Evolutionary conservation across 2,797 vertebrate genomes (phyloP), one percentile per base, ranked within the genome.

Genomic region (Pseudocheirus occidentalis): DNA sequence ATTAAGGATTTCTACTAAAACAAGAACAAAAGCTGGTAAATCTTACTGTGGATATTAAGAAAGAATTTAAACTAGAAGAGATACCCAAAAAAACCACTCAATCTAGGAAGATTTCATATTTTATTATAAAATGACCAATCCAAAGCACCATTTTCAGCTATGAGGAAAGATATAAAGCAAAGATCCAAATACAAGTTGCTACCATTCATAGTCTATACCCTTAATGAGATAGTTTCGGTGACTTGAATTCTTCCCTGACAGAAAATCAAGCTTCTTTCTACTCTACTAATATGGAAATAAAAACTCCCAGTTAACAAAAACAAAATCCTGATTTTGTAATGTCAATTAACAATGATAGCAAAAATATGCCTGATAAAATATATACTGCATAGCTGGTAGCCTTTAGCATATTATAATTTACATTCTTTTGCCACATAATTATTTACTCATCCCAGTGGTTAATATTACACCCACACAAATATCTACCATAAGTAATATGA

Each of bases 1-100:
- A 90, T 62, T 94, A 94, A 81, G 55, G 87, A 95, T 92, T 95
- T 94, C 91, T 96, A 92, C 91, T 73, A n/a, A 93, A 96, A 90
- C 46, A 93, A 52, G 10, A 95, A 59, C 6, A 93, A 97, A 90
- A 92, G n/a, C 4, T 90, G n/a, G 6, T 40, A 73, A 73, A 73
- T 40, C n/a, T 73, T 73, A 18, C 18, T 40, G 5, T 73, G 66
- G 18, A 40, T 40, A 40, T 73, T 73, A 73, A 92, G 66, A 92
- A 95, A 93, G 40, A 29, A 18, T 18, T 73, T 66, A 73, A 81
- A 92, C 55, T 94, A 92, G 81, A 93, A 94, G 90, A n/a, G 2
- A 24, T 95, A 24, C 7, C 40, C 93, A 90, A 94, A 94, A 93
- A 92, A 10, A 73, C 5, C 5, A n/a, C 5, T 40, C 5, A 40